These are phyloP conservation scores for Cecropterus lyciades DNA, from an alignment of 1,140 invertebrate genomes.

Conservation along the genomic window DNA sequence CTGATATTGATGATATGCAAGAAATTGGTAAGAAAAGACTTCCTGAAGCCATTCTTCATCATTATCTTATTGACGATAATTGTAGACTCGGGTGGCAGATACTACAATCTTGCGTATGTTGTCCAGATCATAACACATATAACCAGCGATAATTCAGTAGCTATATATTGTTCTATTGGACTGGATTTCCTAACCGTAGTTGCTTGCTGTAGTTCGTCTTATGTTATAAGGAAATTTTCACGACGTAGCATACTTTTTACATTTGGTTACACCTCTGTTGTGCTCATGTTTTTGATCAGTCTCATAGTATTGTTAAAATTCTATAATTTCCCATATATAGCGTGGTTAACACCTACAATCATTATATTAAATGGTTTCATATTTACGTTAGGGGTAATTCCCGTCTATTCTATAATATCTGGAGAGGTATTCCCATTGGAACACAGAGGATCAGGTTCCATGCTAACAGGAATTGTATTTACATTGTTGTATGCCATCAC, in stretches of 20 bases:
- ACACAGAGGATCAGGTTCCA: slow-evolving; percentile 47
- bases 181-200: slow-evolving; percentile 45
- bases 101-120: no score
- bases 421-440: slow-evolving; percentile 57
- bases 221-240: slow-evolving; percentile 41
- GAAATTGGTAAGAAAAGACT: slow-evolving; percentile 39
- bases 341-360: slow-evolving; percentile 43
- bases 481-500: no score
- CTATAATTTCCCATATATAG: neutral
- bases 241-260: slow-evolving; percentile 47
- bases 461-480: slow-evolving; percentile 47
- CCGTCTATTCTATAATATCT: slow-evolving; percentile 46
- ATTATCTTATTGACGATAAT: slow-evolving; percentile 42
- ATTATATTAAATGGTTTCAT: slow-evolving; percentile 49
- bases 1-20: neutral
- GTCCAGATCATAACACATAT: no score
- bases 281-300: slow-evolving; percentile 48
- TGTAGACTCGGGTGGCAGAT: slow-evolving; percentile 47
- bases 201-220: slow-evolving; percentile 40
- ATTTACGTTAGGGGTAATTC: slow-evolving; percentile 47
- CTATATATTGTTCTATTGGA: no score
- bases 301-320: slow-evolving; percentile 41
- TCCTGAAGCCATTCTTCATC: no score
- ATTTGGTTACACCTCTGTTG: slow-evolving; percentile 36
- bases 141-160: no score